These are phyloP conservation scores for Noctua pronuba DNA, from an alignment of 2,888 invertebrate species.

Conservation along the genomic window DNA sequence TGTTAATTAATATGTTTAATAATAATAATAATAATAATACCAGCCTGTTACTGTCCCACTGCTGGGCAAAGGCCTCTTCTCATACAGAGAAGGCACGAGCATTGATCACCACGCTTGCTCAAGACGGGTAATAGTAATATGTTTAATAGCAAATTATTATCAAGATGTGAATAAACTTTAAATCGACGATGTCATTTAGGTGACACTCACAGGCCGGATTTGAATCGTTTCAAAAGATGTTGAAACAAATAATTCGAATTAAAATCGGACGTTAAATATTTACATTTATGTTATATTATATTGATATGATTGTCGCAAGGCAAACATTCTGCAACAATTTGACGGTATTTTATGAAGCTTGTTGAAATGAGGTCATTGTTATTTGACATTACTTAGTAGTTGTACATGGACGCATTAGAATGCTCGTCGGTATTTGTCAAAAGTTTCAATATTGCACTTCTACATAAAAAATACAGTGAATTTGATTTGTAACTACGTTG, in stretches of 20 bases:
- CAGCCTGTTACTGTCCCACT: too few relatives aligned
- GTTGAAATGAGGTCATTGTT: slow-evolving; percentile 66
- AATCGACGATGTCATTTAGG: neutral
- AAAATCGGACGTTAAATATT: slow-evolving; percentile 17
- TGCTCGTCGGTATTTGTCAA: slow-evolving; percentile 45
- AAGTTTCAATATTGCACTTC: slow-evolving; percentile 5
- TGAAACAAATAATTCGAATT: slow-evolving; percentile 7
- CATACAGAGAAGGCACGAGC: too few relatives aligned
- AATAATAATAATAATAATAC: too few relatives aligned
- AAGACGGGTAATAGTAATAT: too few relatives aligned
- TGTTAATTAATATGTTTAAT: neutral
- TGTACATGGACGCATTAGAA: slow-evolving; percentile 54
- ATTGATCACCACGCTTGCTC: too few relatives aligned
- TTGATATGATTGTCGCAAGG: slow-evolving; percentile 29
- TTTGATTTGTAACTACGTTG: neutral
- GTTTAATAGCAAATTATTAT: neutral
- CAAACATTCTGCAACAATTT: slow-evolving; percentile 54
- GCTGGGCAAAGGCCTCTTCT: too few relatives aligned
- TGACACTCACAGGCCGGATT: neutral
- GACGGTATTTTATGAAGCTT: slow-evolving; percentile 57
- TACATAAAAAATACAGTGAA: neutral
- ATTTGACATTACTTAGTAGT: slow-evolving; percentile 53
- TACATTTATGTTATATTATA: neutral
- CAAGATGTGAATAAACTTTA: slow-evolving; percentile 7
- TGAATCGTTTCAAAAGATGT: neutral